phyloP scores from a whole-genome alignment of 2,797 vertebrate species.

The Myiothlypis coronata region DNA sequence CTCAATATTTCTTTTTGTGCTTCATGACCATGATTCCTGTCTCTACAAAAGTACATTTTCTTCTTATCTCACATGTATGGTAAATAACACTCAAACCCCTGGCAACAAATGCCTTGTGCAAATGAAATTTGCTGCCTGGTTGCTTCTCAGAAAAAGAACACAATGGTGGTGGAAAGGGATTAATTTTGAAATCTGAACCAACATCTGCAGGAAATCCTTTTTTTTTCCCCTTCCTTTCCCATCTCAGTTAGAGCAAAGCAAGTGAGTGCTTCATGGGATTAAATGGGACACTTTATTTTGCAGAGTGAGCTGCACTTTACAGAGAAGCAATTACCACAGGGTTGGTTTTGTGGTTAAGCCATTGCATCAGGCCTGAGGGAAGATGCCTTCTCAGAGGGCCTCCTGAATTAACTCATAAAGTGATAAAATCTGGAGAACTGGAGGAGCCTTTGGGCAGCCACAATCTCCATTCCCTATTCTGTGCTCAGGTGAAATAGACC shows the following conservation, averaged over 20 bases:
- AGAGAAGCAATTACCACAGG: neutral
- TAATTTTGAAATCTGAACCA: neutral
- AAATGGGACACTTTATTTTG: neutral
- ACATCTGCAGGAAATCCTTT: neutral
- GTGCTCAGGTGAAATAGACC: neutral
- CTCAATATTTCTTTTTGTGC: neutral
- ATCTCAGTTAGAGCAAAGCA: neutral
- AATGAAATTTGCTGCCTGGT: neutral
- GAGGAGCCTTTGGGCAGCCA: neutral
- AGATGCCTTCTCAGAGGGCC: neutral
- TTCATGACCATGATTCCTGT: neutral
- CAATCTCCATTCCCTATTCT: neutral
- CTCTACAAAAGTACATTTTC: neutral
- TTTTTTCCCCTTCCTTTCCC: neutral
- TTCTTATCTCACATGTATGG: neutral
- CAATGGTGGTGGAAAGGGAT: neutral
- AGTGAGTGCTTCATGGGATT: neutral
- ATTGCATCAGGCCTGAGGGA: neutral
- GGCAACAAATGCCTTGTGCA: neutral
- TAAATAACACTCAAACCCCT: neutral
- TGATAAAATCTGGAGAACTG: neutral
- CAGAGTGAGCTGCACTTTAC: neutral
- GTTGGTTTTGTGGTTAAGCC: neutral
- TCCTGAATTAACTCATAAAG: neutral
- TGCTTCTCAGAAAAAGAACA: neutral